Conservation (phyloP, 2,797 vertebrate genomes). For the Pitangus sulphuratus region DNA sequence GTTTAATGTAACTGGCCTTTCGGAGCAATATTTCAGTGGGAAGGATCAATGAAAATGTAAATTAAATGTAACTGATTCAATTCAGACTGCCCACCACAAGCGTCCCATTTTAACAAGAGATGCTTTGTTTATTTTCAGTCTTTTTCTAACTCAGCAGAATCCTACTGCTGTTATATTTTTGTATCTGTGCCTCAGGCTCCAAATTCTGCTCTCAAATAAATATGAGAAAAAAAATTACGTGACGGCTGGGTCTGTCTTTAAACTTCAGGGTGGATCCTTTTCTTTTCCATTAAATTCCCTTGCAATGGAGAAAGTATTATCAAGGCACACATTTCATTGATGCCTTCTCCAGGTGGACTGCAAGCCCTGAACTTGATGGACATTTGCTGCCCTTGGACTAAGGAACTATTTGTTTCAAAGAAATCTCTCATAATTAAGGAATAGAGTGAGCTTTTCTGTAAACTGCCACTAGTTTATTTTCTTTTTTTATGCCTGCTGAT, state of each 20-base stretch:
- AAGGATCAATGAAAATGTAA: constrained; percentile 59
- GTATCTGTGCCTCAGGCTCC: not conserved
- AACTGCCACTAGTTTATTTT: not conserved
- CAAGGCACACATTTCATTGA: constrained; percentile 18
- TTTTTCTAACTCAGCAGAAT: not conserved
- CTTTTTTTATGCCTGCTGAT: constrained; percentile 12
- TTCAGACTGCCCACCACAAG: constrained; percentile 30
- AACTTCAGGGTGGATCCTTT: not conserved
- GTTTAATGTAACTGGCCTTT: constrained; percentile 41
- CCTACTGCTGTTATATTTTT: constrained; percentile 1
- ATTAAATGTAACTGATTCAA: constrained; percentile 51
- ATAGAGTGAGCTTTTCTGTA: not conserved
- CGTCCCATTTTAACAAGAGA: constrained; percentile 18
- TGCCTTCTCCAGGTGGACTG: constrained; percentile 59
- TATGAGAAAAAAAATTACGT: not conserved
- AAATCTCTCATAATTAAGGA: constrained; percentile 3
- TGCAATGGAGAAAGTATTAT: constrained; percentile 35
- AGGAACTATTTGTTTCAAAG: constrained; percentile 40
- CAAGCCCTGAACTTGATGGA: constrained; percentile 13
- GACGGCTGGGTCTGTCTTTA: not conserved
- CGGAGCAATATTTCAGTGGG: constrained; percentile 41
- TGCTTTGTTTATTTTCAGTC: constrained; percentile 44
- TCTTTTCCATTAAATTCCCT: constrained; percentile 29
- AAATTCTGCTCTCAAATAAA: constrained; percentile 21
- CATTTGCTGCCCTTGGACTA: not conserved